Conservation (phyloP, 2,888 invertebrate species). For the Unio pictorum region DNA sequence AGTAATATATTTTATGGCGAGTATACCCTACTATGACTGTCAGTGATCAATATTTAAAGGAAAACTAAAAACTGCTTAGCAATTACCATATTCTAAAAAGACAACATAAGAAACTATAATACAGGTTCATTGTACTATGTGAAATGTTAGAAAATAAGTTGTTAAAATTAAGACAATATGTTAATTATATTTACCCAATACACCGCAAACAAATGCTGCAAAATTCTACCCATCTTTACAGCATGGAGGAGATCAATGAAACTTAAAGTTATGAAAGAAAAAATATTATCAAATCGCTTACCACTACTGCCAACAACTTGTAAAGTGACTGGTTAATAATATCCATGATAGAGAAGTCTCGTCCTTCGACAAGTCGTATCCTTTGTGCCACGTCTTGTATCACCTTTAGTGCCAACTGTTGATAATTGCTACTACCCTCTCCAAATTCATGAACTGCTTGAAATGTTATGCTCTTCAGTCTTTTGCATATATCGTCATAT, state of each 20-base stretch:
- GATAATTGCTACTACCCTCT: constrained; percentile 11
- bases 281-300: constrained; percentile 16
- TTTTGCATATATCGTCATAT: constrained; percentile 30
- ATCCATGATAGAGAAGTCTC: constrained; percentile 23
- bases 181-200: too few relatives aligned
- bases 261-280: not conserved
- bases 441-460: constrained; percentile 21
- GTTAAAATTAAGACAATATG: too few relatives aligned
- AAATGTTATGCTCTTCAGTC: constrained; percentile 20
- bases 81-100: too few relatives aligned
- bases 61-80: too few relatives aligned
- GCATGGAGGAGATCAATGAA: not conserved
- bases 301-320: constrained; percentile 36
- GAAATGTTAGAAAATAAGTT: too few relatives aligned
- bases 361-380: constrained; percentile 7
- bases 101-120: too few relatives aligned
- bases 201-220: too few relatives aligned
- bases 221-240: too few relatives aligned
- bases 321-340: constrained; percentile 37
- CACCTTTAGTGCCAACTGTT: constrained; percentile 6
- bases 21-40: too few relatives aligned
- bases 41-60: too few relatives aligned
- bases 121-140: too few relatives aligned
- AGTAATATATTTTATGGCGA: too few relatives aligned
- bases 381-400: constrained; percentile 16